phyloP scores from a whole-genome alignment of 2,888 invertebrate species.

The Andricus quercusramuli region DNA sequence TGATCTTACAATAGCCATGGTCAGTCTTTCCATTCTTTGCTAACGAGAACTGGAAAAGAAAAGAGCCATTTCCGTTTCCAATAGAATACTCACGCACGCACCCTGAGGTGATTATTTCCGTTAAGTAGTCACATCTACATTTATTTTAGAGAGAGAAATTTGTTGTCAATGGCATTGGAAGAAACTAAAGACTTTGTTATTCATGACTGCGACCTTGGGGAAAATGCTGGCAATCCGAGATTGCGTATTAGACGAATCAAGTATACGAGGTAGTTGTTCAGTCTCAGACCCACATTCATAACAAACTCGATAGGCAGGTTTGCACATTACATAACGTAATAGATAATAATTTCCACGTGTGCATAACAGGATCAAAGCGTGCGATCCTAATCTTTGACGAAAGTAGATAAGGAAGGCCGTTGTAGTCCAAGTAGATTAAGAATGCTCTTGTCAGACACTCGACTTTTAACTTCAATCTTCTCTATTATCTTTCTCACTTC shows the following conservation, averaged over 20 bases:
- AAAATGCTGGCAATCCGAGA: not conserved
- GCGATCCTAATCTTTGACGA: conserved; percentile 52
- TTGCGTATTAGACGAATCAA: conserved; percentile 2
- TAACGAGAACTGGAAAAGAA: not conserved
- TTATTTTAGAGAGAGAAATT: not conserved
- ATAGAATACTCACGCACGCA: not conserved
- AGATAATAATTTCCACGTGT: conserved; percentile 51
- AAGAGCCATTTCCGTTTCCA: not conserved
- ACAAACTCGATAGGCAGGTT: conserved; percentile 1
- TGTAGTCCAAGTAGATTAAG: not conserved
- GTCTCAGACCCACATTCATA: conserved; percentile 5
- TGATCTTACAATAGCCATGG: not conserved
- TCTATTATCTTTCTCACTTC: no score
- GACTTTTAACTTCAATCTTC: conserved; percentile 8
- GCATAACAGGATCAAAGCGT: conserved; percentile 56
- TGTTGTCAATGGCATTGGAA: conserved; percentile 11
- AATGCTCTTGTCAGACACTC: not conserved
- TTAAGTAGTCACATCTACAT: not conserved
- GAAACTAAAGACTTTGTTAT: not conserved
- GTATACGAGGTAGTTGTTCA: not conserved
- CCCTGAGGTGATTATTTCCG: not conserved
- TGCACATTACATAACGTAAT: conserved; percentile 39
- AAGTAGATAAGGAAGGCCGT: conserved; percentile 44
- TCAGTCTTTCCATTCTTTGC: not conserved
- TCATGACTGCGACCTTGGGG: conserved; percentile 16